These are phyloP conservation scores for Amblyjoppa fuscipennis DNA, from an alignment of 2,888 invertebrate species.

Conservation along the genomic window DNA sequence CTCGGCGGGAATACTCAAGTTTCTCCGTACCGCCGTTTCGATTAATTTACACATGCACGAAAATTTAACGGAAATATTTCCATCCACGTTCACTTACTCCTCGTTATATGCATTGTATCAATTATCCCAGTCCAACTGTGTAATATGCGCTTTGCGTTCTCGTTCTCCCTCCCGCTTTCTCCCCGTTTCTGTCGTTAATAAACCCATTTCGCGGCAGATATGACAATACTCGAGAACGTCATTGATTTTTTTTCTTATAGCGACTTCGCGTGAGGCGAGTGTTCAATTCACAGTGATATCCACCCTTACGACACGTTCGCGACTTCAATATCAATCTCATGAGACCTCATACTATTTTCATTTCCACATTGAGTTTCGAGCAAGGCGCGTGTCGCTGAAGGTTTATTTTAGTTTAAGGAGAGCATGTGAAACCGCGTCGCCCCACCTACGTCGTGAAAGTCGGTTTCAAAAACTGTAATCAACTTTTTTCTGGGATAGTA, in stretches of 20 bases:
- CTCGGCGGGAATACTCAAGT: slow-evolving; percentile 61
- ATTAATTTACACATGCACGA: background rate
- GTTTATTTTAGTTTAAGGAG: too few relatives aligned
- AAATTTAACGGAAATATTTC: slow-evolving; percentile 63
- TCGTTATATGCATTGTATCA: slow-evolving; percentile 59
- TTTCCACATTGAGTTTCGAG: too few relatives aligned
- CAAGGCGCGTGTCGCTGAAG: too few relatives aligned
- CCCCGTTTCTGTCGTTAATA: slow-evolving; percentile 13
- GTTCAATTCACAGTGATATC: background rate
- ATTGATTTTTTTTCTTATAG: slow-evolving; percentile 27
- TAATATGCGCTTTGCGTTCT: slow-evolving; percentile 53
- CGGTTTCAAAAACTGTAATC: too few relatives aligned
- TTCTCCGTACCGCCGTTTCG: background rate
- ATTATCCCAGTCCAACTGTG: slow-evolving; percentile 55
- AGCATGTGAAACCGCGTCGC: too few relatives aligned
- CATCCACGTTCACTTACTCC: slow-evolving; percentile 57
- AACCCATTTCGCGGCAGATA: slow-evolving; percentile 23
- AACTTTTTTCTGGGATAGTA: too few relatives aligned
- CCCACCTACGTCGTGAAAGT: too few relatives aligned
- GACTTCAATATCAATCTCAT: too few relatives aligned
- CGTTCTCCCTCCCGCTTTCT: slow-evolving; percentile 4
- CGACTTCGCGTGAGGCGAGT: background rate
- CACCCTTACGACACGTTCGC: background rate
- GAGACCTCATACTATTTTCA: too few relatives aligned
- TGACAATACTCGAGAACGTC: slow-evolving; percentile 28